A percentile compares a stretch with the other conserved stretches of the same genome.
Evolutionary conservation across 2,888 invertebrate genomes (phyloP).

Genomic region (Meteorus colon): DNA sequence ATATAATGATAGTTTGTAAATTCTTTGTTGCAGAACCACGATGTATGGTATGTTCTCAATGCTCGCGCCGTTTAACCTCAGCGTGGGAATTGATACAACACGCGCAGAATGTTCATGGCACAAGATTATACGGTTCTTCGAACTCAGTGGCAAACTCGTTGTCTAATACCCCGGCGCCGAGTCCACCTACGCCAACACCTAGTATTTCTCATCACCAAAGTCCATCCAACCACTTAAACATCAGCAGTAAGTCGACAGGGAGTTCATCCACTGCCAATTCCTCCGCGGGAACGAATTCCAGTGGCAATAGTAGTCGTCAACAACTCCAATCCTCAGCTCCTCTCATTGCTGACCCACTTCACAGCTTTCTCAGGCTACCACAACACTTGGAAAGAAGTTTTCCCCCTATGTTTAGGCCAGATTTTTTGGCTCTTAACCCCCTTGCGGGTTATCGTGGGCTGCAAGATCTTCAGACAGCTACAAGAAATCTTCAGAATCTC

Average conservation of each 20-base stretch:
- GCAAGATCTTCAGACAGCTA: slow-evolving; percentile 70
- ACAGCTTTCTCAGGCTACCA: slow-evolving; percentile 70
- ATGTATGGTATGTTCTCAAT: slow-evolving; percentile 95
- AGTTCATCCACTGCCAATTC: slow-evolving; percentile 71
- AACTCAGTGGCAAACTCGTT: slow-evolving; percentile 68
- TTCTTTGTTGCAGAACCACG: slow-evolving; percentile 87
- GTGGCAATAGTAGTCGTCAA: slow-evolving; percentile 64
- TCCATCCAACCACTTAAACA: slow-evolving; percentile 70
- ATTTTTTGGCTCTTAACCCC: slow-evolving; percentile 68
- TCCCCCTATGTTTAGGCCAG: slow-evolving; percentile 72
- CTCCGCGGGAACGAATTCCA: slow-evolving; percentile 68
- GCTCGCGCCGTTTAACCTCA: slow-evolving; percentile 92
- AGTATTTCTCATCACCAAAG: slow-evolving; percentile 70
- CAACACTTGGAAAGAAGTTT: slow-evolving; percentile 69
- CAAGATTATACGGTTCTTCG: slow-evolving; percentile 89
- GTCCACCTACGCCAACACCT: slow-evolving; percentile 72
- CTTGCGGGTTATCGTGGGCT: slow-evolving; percentile 69
- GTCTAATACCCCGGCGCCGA: slow-evolving; percentile 73
- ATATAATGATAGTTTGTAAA: slow-evolving; percentile 11
- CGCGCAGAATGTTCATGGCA: slow-evolving; percentile 94
- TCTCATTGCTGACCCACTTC: slow-evolving; percentile 69
- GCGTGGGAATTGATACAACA: slow-evolving; percentile 97
- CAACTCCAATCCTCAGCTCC: slow-evolving; percentile 68
- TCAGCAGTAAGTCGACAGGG: slow-evolving; percentile 72
- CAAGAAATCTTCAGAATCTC: slow-evolving; percentile 69